Conservation (phyloP, 1,140 invertebrate species). For the Aleiodes sp. region DNA sequence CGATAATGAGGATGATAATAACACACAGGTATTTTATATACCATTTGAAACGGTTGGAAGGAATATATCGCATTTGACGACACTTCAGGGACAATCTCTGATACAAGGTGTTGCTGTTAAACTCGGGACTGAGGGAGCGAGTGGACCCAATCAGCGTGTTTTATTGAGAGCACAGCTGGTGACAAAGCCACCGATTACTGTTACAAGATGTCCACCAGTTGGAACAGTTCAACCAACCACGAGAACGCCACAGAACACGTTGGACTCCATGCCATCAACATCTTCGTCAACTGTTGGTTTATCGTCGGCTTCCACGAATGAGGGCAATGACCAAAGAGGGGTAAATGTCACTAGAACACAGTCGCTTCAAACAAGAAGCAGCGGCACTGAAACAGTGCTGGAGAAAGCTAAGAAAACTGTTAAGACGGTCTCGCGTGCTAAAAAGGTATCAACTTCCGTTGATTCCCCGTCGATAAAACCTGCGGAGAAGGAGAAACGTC, state of each 20-base stretch:
- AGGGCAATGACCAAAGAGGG: constrained; percentile 4
- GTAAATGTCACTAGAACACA: neutral
- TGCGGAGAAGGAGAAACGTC: neutral
- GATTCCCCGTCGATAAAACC: no score
- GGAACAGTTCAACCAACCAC: constrained; percentile 70
- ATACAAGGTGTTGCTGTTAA: constrained; percentile 77
- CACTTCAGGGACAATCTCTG: constrained; percentile 60
- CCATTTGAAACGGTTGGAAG: constrained; percentile 70
- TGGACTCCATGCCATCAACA: constrained; percentile 46
- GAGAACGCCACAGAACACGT: constrained; percentile 50
- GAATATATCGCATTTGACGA: constrained; percentile 58
- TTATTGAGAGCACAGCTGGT: constrained; percentile 75
- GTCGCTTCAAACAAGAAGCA: no score
- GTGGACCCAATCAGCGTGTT: constrained; percentile 71
- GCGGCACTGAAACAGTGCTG: no score
- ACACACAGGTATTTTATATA: constrained; percentile 75
- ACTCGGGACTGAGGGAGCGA: constrained; percentile 71
- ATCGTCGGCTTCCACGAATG: constrained; percentile 17
- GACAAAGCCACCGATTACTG: constrained; percentile 69
- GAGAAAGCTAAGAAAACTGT: no score
- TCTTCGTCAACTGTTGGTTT: constrained; percentile 35
- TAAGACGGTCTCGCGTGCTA: no score
- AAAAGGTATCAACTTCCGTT: no score
- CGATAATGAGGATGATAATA: constrained; percentile 62
- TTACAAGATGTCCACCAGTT: constrained; percentile 67